Conservation (phyloP, 35 echinoderm and acorn worm species). For the Acanthaster planci region DNA sequence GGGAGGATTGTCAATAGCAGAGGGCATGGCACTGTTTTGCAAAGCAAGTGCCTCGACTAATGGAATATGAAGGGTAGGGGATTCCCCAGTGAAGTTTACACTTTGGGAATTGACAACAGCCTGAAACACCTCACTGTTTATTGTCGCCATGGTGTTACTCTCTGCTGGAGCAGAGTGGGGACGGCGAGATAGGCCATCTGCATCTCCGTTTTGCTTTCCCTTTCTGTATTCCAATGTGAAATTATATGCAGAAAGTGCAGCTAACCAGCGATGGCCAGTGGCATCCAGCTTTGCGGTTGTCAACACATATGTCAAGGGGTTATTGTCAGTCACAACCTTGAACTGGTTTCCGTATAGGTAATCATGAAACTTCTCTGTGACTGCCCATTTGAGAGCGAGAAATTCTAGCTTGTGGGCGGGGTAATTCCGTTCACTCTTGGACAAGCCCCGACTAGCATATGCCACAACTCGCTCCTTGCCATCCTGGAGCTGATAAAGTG, state of each 20-base stretch:
- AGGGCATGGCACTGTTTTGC: neutral
- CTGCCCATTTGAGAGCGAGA: no score
- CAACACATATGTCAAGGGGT: slow-evolving; percentile 35
- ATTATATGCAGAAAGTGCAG: slow-evolving; percentile 24
- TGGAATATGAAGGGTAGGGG: no score
- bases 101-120: neutral
- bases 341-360: slow-evolving; percentile 36
- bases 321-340: slow-evolving; percentile 43
- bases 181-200: slow-evolving; percentile 33
- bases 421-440: slow-evolving; percentile 64
- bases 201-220: slow-evolving; percentile 15
- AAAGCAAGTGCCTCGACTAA: neutral
- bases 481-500: slow-evolving; percentile 8
- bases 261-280: slow-evolving; percentile 54
- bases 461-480: slow-evolving; percentile 29
- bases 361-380: slow-evolving; percentile 45
- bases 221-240: slow-evolving; percentile 35
- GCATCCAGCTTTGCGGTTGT: slow-evolving; percentile 42
- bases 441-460: slow-evolving; percentile 36
- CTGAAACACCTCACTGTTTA: neutral
- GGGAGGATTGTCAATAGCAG: neutral
- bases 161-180: neutral
- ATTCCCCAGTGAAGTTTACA: neutral
- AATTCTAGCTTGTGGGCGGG: no score
- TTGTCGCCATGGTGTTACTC: neutral